A percentile compares a stretch with the other conserved stretches of the same genome.
These are phyloP conservation scores for Syngnathus floridae DNA, from an alignment of 2,113 vertebrate genomes.

Conservation along the genomic window DNA sequence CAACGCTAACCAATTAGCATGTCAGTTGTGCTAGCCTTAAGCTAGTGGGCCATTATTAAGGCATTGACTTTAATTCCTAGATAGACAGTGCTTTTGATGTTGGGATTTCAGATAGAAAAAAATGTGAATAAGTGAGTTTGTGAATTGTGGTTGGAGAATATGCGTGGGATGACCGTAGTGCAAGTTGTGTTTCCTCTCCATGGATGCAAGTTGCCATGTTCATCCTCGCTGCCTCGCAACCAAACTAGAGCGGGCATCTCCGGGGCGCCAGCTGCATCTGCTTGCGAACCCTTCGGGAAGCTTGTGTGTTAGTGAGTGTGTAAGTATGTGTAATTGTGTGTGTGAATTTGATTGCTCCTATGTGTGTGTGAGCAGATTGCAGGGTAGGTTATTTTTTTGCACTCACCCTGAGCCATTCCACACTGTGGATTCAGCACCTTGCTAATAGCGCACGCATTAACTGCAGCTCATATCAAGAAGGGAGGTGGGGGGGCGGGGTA, in stretches of 20 bases:
- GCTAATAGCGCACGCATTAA: constrained; percentile 58
- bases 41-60: too few relatives aligned
- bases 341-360: background rate
- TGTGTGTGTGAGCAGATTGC: constrained; percentile 3
- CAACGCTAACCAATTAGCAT: too few relatives aligned
- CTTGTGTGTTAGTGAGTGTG: constrained; percentile 9
- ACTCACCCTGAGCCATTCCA: constrained; percentile 50
- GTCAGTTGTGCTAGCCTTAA: too few relatives aligned
- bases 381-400: constrained; percentile 4
- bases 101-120: too few relatives aligned
- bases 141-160: background rate
- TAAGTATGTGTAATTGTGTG: background rate
- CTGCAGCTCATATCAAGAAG: constrained; percentile 52
- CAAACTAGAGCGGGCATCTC: constrained; percentile 46
- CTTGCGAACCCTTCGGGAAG: constrained; percentile 49
- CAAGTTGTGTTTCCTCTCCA: background rate
- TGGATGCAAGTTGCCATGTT: background rate
- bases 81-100: too few relatives aligned
- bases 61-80: too few relatives aligned
- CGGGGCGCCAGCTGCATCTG: constrained; percentile 57
- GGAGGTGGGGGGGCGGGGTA: constrained; percentile 48
- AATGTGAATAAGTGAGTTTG: too few relatives aligned
- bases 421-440: constrained; percentile 62
- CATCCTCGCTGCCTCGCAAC: background rate
- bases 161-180: background rate